Evolutionary conservation across 2,888 invertebrate genomes (phyloP), one percentile per base, ranked within the genome.

Genomic region (Patella caerulea): DNA sequence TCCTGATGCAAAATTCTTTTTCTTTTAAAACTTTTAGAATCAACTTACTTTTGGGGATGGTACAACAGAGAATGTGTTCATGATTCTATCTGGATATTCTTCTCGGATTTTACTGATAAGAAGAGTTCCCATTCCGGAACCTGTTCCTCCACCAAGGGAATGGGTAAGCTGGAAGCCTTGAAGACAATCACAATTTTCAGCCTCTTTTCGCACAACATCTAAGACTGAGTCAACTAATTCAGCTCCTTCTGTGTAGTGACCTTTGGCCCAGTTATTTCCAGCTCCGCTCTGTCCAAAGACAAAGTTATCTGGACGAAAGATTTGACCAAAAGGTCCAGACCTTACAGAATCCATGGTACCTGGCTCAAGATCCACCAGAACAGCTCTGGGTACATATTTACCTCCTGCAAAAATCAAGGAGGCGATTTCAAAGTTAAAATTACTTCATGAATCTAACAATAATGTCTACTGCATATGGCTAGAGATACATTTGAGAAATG

Each of bases 301-400:
- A 92, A 97, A 98, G 93, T 98, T 98, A 93, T 98, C 97, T 45
- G 98, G 98, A 83, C 85, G 82, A 83, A 84, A 88, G 75, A 87
- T 83, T 81, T 97, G 95, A 19, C 96, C 96, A 92, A 96, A 97
- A n/a, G 97, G 96, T 76, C 97, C 97, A 0, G 97, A 96, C 84
- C 97, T 94, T 83, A 98, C 97, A 0, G 97, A 96, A 93, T 98
- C 98, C 97, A 98, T 98, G 88, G 97, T 98, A 86, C 98, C 97
- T 74, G 97, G 97, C 93, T 98, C 98, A 91, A 98, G 93, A 91
- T 98, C 98, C 83, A 98, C 96, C 82, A 98, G 94, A 91, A 98
- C 95, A 88, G 97, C 97, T 85, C 97, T 94, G 29, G 97, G 97
- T 81, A 98, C 97, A 92, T 97, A 98, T 93, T 97, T 97, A 87